phyloP scores from a whole-genome alignment of 2,888 invertebrate species.

The Bugulina stolonifera region DNA sequence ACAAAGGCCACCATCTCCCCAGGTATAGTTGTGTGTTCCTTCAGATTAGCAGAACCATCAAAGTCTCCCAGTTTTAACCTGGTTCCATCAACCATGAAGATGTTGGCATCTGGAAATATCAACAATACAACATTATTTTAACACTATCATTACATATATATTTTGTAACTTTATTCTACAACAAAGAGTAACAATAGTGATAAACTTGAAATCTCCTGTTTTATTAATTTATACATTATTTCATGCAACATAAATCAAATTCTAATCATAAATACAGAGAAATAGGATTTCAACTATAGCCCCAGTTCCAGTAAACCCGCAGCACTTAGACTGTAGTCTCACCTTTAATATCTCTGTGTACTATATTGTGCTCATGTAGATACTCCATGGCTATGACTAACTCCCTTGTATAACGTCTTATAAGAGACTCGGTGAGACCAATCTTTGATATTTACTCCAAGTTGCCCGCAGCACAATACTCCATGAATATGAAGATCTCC shows the following conservation, averaged over 20 bases:
- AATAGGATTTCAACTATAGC: too few species aligned
- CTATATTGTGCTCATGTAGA: constrained; percentile 79
- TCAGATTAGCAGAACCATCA: constrained; percentile 86
- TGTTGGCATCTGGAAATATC: too few species aligned
- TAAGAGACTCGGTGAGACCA: constrained; percentile 70
- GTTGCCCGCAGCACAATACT: constrained; percentile 87
- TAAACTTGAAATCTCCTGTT: too few species aligned
- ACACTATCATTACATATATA: too few species aligned
- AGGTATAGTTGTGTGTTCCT: constrained; percentile 59
- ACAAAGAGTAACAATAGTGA: too few species aligned
- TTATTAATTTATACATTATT: too few species aligned
- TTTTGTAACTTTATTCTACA: too few species aligned
- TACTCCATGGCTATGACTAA: constrained; percentile 73
- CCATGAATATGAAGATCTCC: constrained; percentile 93
- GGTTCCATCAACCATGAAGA: constrained; percentile 79
- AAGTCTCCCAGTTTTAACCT: constrained; percentile 85
- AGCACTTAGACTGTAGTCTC: too few species aligned
- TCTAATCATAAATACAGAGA: too few species aligned
- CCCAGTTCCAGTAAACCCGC: too few species aligned
- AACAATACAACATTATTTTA: too few species aligned
- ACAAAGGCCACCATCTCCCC: constrained; percentile 48
- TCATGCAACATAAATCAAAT: too few species aligned
- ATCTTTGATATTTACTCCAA: constrained; percentile 72
- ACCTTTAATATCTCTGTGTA: constrained; percentile 90
- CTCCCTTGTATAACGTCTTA: constrained; percentile 78